phyloP scores from a whole-genome alignment of 2,797 vertebrate species.

The Molothrus aeneus region DNA sequence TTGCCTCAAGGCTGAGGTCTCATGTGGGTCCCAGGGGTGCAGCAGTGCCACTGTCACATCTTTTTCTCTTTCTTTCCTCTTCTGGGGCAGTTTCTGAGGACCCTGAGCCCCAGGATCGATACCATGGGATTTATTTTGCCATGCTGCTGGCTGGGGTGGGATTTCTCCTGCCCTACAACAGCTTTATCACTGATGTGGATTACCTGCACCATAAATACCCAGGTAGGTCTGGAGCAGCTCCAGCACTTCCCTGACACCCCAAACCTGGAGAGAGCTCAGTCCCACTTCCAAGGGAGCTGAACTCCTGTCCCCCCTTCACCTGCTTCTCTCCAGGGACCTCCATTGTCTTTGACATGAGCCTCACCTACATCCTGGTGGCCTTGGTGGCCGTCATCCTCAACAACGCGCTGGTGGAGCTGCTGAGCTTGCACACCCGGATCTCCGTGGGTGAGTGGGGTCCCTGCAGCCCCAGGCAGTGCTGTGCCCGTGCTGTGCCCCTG shows the following conservation, averaged over 20 bases:
- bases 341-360: slow-evolving; percentile 97
- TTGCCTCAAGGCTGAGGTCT: fast-evolving
- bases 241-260: not conserved
- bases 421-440: slow-evolving; percentile 93
- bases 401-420: slow-evolving; percentile 91
- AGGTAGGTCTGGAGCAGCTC: slow-evolving; percentile 74
- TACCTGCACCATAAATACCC: slow-evolving; percentile 95
- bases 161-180: slow-evolving; percentile 97
- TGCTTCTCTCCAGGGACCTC: slow-evolving; percentile 83
- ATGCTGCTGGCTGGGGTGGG: slow-evolving; percentile 97
- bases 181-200: slow-evolving; percentile 97
- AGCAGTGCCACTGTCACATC: fast-evolving
- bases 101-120: slow-evolving; percentile 88
- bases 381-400: slow-evolving; percentile 92
- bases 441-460: slow-evolving; percentile 83
- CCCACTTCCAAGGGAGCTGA: fast-evolving
- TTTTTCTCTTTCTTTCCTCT: not conserved
- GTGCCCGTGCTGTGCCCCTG: fast-evolving
- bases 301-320: not conserved
- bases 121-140: slow-evolving; percentile 96
- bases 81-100: slow-evolving; percentile 79
- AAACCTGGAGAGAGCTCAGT: not conserved
- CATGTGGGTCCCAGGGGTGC: not conserved
- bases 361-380: slow-evolving; percentile 95
- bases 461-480: fast-evolving